phyloP scores from a whole-genome alignment of 2,797 vertebrate species.

The Vultur gryphus region DNA sequence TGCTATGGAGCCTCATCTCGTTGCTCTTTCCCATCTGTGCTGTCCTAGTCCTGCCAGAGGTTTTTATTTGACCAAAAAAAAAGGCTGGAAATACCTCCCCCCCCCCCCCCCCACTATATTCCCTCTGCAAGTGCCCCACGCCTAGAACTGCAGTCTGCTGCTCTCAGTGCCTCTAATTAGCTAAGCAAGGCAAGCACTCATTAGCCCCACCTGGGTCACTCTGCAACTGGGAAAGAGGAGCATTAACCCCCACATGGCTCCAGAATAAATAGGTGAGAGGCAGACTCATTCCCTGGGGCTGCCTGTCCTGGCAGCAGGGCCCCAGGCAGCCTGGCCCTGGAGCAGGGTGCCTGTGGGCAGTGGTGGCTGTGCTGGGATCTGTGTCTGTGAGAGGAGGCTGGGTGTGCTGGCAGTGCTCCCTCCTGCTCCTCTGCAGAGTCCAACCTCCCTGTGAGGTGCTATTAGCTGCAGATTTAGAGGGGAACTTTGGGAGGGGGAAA shows the following conservation, averaged over 20 bases:
- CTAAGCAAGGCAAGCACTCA: constrained; percentile 14
- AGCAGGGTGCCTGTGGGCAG: neutral
- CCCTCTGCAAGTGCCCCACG: neutral
- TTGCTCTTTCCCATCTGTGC: neutral
- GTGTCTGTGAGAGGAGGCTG: neutral
- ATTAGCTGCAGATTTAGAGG: neutral
- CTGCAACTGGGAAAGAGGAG: neutral
- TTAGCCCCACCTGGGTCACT: constrained; percentile 51
- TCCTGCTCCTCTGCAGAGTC: neutral
- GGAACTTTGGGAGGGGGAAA: neutral
- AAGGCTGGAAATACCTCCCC: neutral
- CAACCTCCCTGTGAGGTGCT: fast-evolving
- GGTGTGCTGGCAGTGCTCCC: fast-evolving
- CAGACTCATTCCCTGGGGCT: neutral
- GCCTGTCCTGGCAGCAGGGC: neutral
- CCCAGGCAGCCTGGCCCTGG: neutral
- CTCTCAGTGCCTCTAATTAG: constrained; percentile 13
- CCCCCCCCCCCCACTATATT: neutral
- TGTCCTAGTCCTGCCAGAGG: neutral
- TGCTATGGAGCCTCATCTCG: neutral
- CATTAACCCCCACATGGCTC: neutral
- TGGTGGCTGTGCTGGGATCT: neutral
- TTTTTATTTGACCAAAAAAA: neutral
- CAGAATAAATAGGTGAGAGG: neutral
- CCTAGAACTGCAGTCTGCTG: constrained; percentile 9